Evolutionary conservation across 2,888 invertebrate genomes (phyloP), one percentile per base, ranked within the genome.

Genomic region (Drosophila silvestris): DNA sequence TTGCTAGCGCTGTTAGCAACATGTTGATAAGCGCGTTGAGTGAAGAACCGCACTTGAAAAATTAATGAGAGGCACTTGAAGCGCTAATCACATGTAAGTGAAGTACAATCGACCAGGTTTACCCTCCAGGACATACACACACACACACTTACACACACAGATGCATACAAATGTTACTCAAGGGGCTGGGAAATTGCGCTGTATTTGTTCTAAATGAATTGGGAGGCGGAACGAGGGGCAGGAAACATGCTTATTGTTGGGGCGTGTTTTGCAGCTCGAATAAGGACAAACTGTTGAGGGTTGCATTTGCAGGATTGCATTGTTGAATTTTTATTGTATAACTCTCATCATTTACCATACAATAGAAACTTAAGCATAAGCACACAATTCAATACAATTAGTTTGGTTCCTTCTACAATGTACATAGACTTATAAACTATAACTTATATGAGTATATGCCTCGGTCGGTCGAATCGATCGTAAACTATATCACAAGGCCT

Each of bases 11-110:
- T 22, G n/a, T 50, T 51, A 26, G 77, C 66, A 69, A 73, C 80
- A 84, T 84, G 82, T 76, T 85, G 83, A 80, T 41, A 28, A 19
- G 19, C 39, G 56, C 28, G 52, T 60, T 81, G 51, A 47, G 22
- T 65, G 41, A 30, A 58, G 75, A 72, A 65, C 87, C 72, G 67
- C 85, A 88, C 82, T 88, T 88, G 82, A 85, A 86, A 89, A 79
- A 78, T 84, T 86, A 87, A 87, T 84, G 82, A 82, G 86, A 71
- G 82, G 58, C 74, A 86, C 86, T 87, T 73, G 86, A 89, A 86
- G 70, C 82, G 81, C 86, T 89, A 89, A 87, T 89, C 86, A 79
- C 82, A 79, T 78, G 86, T 81, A 86, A 82, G 86, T 79, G 84
- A 85, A 81, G 74, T 74, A 68, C 63, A 75, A 53, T 52, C 56